A percentile compares a stretch with the other conserved stretches of the same genome.
phyloP scores from a whole-genome alignment of 2,888 invertebrate species.

The Patella ulyssiponensis region DNA sequence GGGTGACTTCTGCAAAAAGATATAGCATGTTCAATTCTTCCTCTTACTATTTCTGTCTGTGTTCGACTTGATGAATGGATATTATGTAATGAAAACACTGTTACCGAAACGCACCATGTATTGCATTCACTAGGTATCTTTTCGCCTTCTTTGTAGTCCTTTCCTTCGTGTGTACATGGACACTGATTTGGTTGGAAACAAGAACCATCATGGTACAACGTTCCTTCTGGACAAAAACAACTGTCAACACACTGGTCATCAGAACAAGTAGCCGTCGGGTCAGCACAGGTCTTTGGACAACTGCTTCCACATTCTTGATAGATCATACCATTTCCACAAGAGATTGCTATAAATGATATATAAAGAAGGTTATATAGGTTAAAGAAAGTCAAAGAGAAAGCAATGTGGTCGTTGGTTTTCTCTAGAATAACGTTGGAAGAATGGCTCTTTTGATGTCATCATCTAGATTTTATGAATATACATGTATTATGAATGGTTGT shows the following conservation, averaged over 20 bases:
- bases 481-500: too few species aligned
- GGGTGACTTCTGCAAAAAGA: too few species aligned
- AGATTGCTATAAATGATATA: constrained; percentile 78
- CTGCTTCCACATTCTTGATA: constrained; percentile 86
- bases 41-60: too few species aligned
- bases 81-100: too few species aligned
- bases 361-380: too few species aligned
- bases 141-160: constrained; percentile 50
- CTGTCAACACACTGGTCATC: constrained; percentile 84
- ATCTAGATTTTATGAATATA: too few species aligned
- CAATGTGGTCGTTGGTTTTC: too few species aligned
- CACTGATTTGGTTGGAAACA: constrained; percentile 86
- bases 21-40: too few species aligned
- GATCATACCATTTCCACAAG: constrained; percentile 82
- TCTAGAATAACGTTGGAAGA: background rate
- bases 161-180: constrained; percentile 82
- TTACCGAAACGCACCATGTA: constrained; percentile 54
- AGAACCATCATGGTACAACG: constrained; percentile 82
- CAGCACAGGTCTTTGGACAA: constrained; percentile 81
- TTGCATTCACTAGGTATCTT: constrained; percentile 64
- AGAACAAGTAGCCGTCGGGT: constrained; percentile 43
- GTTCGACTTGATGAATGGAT: too few species aligned
- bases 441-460: background rate
- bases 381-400: too few species aligned
- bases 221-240: constrained; percentile 88